Conservation (phyloP, 2,797 vertebrate species). For the Acestrorhynchus altus region DNA sequence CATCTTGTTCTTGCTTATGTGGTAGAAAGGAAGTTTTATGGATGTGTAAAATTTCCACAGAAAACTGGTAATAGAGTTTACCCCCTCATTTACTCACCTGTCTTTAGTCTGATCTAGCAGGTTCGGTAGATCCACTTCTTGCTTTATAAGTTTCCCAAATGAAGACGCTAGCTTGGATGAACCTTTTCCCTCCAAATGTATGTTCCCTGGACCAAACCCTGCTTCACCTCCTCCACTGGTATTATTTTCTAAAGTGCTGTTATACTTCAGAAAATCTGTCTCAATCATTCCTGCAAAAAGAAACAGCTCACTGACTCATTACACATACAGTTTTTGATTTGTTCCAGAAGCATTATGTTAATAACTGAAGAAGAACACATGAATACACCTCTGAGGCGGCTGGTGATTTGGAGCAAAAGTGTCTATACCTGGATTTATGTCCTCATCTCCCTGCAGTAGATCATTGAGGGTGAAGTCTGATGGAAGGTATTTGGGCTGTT, state of each 20-base stretch:
- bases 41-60: slow-evolving; percentile 54
- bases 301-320: not conserved
- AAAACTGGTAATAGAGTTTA: too few species aligned
- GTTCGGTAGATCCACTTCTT: slow-evolving; percentile 87
- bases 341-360: not conserved
- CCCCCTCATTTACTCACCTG: slow-evolving; percentile 72
- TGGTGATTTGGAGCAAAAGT: not conserved
- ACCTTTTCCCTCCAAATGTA: slow-evolving; percentile 76
- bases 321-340: not conserved
- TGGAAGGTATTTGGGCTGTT: slow-evolving; percentile 85
- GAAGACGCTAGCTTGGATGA: slow-evolving; percentile 82
- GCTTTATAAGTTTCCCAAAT: slow-evolving; percentile 90
- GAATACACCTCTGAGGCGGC: not conserved
- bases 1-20: not conserved
- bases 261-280: slow-evolving; percentile 88
- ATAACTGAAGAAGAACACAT: not conserved
- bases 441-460: slow-evolving; percentile 79
- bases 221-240: slow-evolving; percentile 73
- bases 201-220: slow-evolving; percentile 65
- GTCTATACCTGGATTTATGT: slow-evolving; percentile 84
- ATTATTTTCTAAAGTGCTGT: slow-evolving; percentile 77
- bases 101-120: slow-evolving; percentile 79
- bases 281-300: slow-evolving; percentile 80
- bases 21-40: slow-evolving; percentile 47
- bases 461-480: slow-evolving; percentile 86